Conservation (phyloP, 2,113 vertebrate genomes). For the Apteryx owenii region DNA sequence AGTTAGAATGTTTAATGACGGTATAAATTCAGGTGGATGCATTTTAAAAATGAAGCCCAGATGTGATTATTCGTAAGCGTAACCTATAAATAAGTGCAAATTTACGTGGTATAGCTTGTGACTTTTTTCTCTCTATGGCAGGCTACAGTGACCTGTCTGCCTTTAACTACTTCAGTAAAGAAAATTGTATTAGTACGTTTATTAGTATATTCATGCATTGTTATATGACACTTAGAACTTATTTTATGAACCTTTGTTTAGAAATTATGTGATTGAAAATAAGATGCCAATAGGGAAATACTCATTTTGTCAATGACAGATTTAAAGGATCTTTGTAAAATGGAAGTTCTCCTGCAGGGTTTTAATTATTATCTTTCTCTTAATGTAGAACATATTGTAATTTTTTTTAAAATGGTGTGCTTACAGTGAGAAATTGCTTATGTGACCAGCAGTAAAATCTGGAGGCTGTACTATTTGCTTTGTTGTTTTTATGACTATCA, state of each 20-base stretch:
- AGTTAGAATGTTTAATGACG: not conserved
- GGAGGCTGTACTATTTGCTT: not conserved
- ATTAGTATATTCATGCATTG: not conserved
- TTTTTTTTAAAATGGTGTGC: not conserved
- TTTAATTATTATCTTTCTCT: not conserved
- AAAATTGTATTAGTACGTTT: not conserved
- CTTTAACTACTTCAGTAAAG: not conserved
- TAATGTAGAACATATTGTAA: not conserved
- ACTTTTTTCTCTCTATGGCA: not conserved
- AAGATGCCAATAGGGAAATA: not conserved
- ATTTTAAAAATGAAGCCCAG: not conserved
- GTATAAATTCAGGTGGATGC: not conserved
- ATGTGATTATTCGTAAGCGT: not conserved
- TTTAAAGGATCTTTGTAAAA: not conserved
- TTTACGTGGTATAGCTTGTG: not conserved
- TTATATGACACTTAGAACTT: not conserved
- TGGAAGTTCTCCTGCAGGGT: not conserved
- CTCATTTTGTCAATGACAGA: not conserved
- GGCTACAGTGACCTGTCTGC: not conserved
- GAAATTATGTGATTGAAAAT: not conserved
- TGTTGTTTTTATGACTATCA: not conserved
- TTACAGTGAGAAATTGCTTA: not conserved
- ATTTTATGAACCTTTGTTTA: not conserved
- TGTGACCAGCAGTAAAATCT: not conserved
- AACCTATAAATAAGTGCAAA: not conserved